A percentile compares a stretch with the other conserved stretches of the same genome.
These are phyloP conservation scores for Zeuzera pyrina DNA, from an alignment of 2,888 invertebrate genomes.

Conservation along the genomic window DNA sequence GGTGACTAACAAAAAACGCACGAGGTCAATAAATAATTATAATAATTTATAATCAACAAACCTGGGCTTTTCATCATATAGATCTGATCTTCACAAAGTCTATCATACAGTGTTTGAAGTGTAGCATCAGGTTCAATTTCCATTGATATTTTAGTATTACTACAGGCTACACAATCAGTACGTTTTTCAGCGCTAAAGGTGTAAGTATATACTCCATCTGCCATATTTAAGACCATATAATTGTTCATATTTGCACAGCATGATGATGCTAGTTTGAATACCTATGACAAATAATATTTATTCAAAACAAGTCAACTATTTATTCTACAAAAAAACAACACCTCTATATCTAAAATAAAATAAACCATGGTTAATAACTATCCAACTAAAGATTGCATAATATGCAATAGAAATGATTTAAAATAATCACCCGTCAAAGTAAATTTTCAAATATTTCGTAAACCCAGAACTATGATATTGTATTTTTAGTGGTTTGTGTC, in stretches of 20 bases:
- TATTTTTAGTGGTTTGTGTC: no score
- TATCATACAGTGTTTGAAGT: slow-evolving; percentile 86
- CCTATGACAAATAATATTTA: slow-evolving; percentile 60
- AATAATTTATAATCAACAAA: slow-evolving; percentile 3
- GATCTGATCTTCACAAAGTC: slow-evolving; percentile 81
- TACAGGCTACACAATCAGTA: slow-evolving; percentile 90
- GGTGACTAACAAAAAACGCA: no score
- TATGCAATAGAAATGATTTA: no score
- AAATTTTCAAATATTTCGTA: no score
- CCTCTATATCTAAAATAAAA: no score
- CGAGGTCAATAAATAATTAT: slow-evolving; percentile 4
- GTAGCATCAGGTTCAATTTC: slow-evolving; percentile 73
- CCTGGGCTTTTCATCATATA: slow-evolving; percentile 95
- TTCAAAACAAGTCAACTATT: no score
- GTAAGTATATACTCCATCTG: slow-evolving; percentile 96
- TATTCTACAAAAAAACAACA: not conserved
- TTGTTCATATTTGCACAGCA: slow-evolving; percentile 93
- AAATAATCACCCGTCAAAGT: no score
- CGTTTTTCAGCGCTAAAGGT: slow-evolving; percentile 94
- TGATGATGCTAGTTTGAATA: slow-evolving; percentile 96
- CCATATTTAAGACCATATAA: slow-evolving; percentile 96
- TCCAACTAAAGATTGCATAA: no score
- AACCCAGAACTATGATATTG: no score
- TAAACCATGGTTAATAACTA: no score
- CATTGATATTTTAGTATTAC: slow-evolving; percentile 78